Percentiles rank a stretch among this genome's conserved stretches.
Evolutionary conservation across 1,140 invertebrate genomes (phyloP).

Genomic region (Philopotamus ludificatus): DNA sequence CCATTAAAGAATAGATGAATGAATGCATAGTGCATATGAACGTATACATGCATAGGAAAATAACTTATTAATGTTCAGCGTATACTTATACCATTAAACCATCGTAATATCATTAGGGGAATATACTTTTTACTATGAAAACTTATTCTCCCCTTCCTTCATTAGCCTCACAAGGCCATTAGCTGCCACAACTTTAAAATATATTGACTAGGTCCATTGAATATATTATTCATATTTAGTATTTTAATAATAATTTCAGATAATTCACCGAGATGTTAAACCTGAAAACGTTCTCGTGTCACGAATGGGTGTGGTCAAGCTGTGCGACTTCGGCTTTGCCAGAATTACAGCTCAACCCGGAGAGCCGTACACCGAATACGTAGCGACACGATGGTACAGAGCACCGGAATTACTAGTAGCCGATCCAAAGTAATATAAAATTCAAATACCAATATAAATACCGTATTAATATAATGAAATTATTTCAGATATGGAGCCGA

Average conservation of each 20-base stretch:
- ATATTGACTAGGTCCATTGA: too few species aligned
- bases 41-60: too few species aligned
- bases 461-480: not conserved
- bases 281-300: constrained; percentile 90
- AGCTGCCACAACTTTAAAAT: too few species aligned
- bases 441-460: constrained; percentile 3
- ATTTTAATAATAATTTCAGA: constrained; percentile 63
- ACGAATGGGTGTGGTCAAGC: constrained; percentile 75
- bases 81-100: too few species aligned
- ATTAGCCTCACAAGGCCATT: too few species aligned
- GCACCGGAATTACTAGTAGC: constrained; percentile 82
- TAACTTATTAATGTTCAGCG: too few species aligned
- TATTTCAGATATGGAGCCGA: constrained; percentile 62
- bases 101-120: too few species aligned
- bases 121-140: too few species aligned
- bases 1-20: too few species aligned
- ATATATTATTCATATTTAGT: too few species aligned
- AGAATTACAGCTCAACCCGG: constrained; percentile 64
- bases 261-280: constrained; percentile 88
- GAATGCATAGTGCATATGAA: too few species aligned
- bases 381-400: constrained; percentile 83
- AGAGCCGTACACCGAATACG: constrained; percentile 78
- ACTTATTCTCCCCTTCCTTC: too few species aligned
- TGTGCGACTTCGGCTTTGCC: constrained; percentile 89
- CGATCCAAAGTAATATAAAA: constrained; percentile 56